Evolutionary conservation across 2,888 invertebrate genomes (phyloP).

Genomic region (Amblyjoppa fuscipennis): DNA sequence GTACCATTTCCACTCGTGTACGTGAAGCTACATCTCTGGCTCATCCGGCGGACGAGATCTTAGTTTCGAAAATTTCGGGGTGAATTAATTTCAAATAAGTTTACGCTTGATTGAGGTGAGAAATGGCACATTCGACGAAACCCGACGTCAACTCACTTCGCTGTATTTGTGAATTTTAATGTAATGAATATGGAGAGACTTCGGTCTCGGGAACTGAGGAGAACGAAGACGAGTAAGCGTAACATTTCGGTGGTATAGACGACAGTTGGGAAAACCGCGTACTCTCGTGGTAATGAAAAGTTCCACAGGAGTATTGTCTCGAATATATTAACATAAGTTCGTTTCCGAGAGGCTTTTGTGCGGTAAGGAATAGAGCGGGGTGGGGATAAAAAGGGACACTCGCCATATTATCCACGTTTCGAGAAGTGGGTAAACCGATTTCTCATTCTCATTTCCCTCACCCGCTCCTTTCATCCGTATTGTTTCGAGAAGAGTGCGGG

Average conservation of each 20-base stretch:
- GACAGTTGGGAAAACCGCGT: slow-evolving; percentile 26
- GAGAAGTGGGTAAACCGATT: slow-evolving; percentile 49
- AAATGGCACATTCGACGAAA: background rate
- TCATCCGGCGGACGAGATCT: background rate
- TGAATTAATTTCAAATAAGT: background rate
- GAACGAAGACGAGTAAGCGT: slow-evolving; percentile 33
- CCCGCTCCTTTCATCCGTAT: slow-evolving; percentile 22
- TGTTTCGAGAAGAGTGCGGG: slow-evolving; percentile 24
- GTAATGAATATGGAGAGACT: slow-evolving; percentile 52
- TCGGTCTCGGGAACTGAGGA: background rate
- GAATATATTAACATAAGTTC: slow-evolving; percentile 66
- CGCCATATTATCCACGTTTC: slow-evolving; percentile 57
- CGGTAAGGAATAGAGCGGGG: background rate
- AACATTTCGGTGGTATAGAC: slow-evolving; percentile 43
- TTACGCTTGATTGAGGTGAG: background rate
- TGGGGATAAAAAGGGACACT: slow-evolving; percentile 6
- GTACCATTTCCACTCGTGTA: background rate
- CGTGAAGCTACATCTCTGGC: background rate
- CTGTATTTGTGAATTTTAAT: slow-evolving; percentile 16
- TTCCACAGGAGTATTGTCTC: slow-evolving; percentile 55
- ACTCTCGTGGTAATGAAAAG: slow-evolving; percentile 59
- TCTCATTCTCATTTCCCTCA: slow-evolving; percentile 24
- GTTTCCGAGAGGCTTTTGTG: slow-evolving; percentile 49
- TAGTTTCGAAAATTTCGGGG: background rate
- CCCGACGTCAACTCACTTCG: background rate